phyloP scores from a whole-genome alignment of 2,888 invertebrate genomes.

The Epistrophe grossulariae region DNA sequence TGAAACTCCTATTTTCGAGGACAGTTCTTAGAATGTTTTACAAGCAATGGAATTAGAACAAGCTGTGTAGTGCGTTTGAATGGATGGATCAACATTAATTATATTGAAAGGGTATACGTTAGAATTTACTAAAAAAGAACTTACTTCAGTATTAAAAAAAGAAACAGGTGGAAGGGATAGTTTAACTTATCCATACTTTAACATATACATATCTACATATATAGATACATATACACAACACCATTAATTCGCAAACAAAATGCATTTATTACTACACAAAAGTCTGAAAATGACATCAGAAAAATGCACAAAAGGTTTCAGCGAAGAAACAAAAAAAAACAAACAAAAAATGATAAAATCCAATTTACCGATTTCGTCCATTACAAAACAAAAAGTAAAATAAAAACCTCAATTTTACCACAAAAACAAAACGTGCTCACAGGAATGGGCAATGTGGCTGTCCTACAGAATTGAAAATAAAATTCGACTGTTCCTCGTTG shows the following conservation, averaged over 20 bases:
- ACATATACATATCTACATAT: no score
- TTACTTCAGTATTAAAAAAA: not conserved
- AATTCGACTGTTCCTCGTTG: no score
- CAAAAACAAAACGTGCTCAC: not conserved
- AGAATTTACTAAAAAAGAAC: no score
- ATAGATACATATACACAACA: not conserved
- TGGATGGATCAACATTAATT: not conserved
- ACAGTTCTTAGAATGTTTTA: conserved; percentile 1
- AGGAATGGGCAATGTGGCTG: not conserved
- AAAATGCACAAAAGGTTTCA: not conserved
- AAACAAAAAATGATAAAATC: not conserved
- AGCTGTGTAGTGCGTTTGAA: not conserved
- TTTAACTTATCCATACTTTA: no score
- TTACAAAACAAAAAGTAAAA: not conserved
- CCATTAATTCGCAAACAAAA: not conserved
- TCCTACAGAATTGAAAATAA: not conserved
- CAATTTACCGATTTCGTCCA: conserved; percentile 1
- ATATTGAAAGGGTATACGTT: not conserved
- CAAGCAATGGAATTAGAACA: not conserved
- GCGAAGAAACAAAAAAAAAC: not conserved
- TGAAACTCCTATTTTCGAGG: not conserved
- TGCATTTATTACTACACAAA: not conserved
- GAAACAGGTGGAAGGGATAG: no score
- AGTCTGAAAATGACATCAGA: not conserved
- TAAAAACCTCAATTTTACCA: not conserved